Percentiles rank a stretch among this genome's conserved stretches.
Conservation (phyloP, 2,888 invertebrate genomes). For the Tachina fera region DNA sequence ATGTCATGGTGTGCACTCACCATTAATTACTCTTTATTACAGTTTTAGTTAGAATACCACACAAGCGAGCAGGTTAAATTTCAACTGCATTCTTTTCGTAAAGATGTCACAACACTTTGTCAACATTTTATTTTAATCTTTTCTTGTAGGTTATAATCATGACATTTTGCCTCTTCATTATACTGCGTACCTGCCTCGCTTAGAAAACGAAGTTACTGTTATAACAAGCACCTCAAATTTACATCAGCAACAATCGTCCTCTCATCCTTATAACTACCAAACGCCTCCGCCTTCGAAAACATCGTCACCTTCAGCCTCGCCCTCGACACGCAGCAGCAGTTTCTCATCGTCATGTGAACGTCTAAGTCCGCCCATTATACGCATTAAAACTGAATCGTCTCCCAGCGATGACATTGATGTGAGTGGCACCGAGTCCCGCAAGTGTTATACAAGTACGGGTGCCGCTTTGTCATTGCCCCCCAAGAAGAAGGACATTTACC, state of each 20-base stretch:
- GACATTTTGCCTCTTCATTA: slow-evolving; percentile 90
- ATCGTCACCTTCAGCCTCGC: slow-evolving; percentile 81
- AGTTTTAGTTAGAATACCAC: too few relatives aligned
- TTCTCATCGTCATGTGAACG: slow-evolving; percentile 74
- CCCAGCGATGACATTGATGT: slow-evolving; percentile 59
- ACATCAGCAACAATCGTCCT: slow-evolving; percentile 70
- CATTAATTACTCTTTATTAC: too few relatives aligned
- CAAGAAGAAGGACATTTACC: slow-evolving; percentile 95
- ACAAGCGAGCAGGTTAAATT: too few relatives aligned
- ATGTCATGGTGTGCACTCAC: too few relatives aligned
- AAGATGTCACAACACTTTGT: not conserved
- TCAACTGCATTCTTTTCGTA: too few relatives aligned
- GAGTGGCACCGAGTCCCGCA: slow-evolving; percentile 81
- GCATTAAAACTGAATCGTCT: slow-evolving; percentile 79
- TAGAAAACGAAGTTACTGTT: slow-evolving; percentile 85
- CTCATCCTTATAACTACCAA: slow-evolving; percentile 78
- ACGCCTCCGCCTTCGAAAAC: slow-evolving; percentile 82
- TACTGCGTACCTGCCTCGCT: slow-evolving; percentile 89
- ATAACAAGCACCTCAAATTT: slow-evolving; percentile 78
- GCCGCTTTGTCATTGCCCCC: slow-evolving; percentile 92
- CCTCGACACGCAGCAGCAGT: slow-evolving; percentile 75
- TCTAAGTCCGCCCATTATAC: slow-evolving; percentile 80
- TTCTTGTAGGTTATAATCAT: slow-evolving; percentile 88
- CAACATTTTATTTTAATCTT: slow-evolving; percentile 14
- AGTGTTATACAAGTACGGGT: slow-evolving; percentile 93